Base-by-base conservation (phyloP, 2,797 vertebrate species). In the Molossus molossus region DNA sequence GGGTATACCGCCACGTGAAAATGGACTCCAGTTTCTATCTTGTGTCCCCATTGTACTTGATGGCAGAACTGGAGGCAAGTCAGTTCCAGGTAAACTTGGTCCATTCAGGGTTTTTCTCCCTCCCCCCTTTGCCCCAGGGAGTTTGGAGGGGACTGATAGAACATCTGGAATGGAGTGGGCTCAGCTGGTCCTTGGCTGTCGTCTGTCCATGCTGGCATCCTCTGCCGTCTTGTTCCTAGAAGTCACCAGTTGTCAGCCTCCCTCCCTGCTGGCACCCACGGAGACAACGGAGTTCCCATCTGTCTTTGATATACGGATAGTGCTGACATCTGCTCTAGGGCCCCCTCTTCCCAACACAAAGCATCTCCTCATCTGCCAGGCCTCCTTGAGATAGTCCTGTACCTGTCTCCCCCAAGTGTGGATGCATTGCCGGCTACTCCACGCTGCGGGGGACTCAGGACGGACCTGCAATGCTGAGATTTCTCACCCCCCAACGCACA, bases 201-300 rank as follows among this genome's bases (percentile, higher is more conserved):
- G 85, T 69, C 91, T 91, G 58, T 70, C 73, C 87, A 21, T 4
- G 27, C 62, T 95, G 95, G 87, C 87, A 83, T n/a, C 76, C 67
- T 95, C 57, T 87, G n/a, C 77, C 1, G 72, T 50, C 67, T 95
- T 62, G 5, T 77, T 90, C 86, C 91, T 87, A 55, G n/a, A 77
- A 79, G 80, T 53, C 53, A 9, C 69, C 84, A 70, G 0, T 53
- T 81, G 76, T 85, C 93, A 90, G 87, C 37, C 2, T 90, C 90
- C 55, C 55, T 85, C 67, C 67, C 90, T 23, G 20, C 81, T 82
- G 91, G 81, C 64, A 29, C 87, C 80, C 67, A 37, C 1, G 0
- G 72, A 76, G 45, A n/a, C 90, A 70, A 60, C 83, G 65, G 96
- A 96, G 90, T 27, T 91, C 80, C 96, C 95, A 85, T 96, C 95